Conservation (phyloP, 2,888 invertebrate genomes). For the Meloe dianella region DNA sequence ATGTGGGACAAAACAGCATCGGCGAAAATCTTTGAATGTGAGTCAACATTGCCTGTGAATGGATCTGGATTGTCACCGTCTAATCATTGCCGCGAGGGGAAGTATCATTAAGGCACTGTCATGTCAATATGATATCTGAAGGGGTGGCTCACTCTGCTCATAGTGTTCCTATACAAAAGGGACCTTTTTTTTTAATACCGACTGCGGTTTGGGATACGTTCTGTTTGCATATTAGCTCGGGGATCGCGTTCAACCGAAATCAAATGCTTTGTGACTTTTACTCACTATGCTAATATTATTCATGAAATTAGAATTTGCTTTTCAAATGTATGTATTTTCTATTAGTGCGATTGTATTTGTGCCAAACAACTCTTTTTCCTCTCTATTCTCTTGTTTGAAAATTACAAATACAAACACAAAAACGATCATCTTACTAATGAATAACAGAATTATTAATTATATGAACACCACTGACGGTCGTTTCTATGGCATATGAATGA, state of each 20-base stretch:
- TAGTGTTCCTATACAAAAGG: slow-evolving; percentile 57
- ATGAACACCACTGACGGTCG: slow-evolving; percentile 42
- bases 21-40: slow-evolving; percentile 55
- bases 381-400: not conserved
- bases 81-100: slow-evolving; percentile 53
- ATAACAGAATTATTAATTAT: slow-evolving; percentile 40
- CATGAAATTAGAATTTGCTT: slow-evolving; percentile 57
- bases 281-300: slow-evolving; percentile 57
- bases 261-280: slow-evolving; percentile 55
- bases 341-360: slow-evolving; percentile 27
- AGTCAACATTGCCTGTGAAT: slow-evolving; percentile 25
- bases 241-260: slow-evolving; percentile 54
- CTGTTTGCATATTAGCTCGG: slow-evolving; percentile 58
- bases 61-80: slow-evolving; percentile 48
- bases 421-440: slow-evolving; percentile 15
- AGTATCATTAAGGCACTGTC: slow-evolving; percentile 62
- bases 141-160: slow-evolving; percentile 54
- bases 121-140: slow-evolving; percentile 61
- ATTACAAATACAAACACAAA: slow-evolving; percentile 5
- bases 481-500: slow-evolving; percentile 40
- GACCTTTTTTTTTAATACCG: slow-evolving; percentile 55
- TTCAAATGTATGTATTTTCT: slow-evolving; percentile 39
- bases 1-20: slow-evolving; percentile 62
- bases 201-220: slow-evolving; percentile 57
- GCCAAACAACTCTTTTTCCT: not conserved